Evolutionary conservation across 2,797 vertebrate species (phyloP).

Genomic region (Labeo calbasu): DNA sequence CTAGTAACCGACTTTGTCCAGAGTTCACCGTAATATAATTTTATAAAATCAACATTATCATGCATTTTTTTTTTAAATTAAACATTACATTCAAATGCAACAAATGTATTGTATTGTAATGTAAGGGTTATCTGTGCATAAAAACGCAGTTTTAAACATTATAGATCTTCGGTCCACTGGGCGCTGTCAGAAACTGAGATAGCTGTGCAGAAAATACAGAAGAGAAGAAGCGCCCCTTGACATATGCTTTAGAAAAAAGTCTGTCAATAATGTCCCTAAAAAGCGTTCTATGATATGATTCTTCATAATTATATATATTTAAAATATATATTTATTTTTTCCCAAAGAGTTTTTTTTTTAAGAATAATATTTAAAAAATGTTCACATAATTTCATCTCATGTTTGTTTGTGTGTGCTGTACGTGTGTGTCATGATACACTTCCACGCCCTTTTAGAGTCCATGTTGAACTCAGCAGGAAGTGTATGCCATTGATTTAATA

Average conservation of each 20-base stretch:
- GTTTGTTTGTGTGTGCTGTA: conserved; percentile 18
- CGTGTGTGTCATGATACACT: conserved; percentile 61
- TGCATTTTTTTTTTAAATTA: too few relatives aligned
- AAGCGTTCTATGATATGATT: not conserved
- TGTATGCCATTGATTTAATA: conserved; percentile 85
- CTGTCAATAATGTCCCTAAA: not conserved
- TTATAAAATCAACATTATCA: not conserved
- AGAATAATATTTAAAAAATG: not conserved
- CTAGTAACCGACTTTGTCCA: not conserved
- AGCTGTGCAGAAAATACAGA: not conserved
- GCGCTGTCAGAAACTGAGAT: not conserved
- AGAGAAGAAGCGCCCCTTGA: not conserved
- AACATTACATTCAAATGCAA: not conserved
- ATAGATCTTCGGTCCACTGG: not conserved
- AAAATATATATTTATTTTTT: not conserved
- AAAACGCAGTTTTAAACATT: not conserved
- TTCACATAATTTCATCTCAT: not conserved
- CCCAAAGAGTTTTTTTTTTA: not conserved
- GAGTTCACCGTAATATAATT: not conserved
- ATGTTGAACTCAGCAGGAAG: conserved; percentile 81
- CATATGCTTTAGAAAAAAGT: not conserved
- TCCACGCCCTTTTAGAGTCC: conserved; percentile 70
- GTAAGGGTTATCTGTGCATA: not conserved
- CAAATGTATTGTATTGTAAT: not conserved
- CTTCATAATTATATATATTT: not conserved